phyloP scores from a whole-genome alignment of 2,113 vertebrate genomes.

The Microtus ochrogaster region DNA sequence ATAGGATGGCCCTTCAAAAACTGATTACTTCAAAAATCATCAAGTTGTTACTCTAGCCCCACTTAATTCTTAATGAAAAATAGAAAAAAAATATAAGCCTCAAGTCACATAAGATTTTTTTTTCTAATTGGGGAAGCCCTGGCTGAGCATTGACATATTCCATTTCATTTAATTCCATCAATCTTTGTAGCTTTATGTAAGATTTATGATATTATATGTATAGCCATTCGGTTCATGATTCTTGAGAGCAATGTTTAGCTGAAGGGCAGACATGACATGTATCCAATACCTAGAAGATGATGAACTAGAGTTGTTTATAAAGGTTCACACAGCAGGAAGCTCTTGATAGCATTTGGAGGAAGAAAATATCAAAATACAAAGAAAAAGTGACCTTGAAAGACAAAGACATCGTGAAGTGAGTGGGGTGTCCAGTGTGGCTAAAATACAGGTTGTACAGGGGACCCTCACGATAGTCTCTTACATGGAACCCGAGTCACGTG shows the following conservation, averaged over 20 bases:
- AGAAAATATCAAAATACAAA: not conserved
- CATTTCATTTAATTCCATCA: slow-evolving; percentile 22
- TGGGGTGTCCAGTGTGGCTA: not conserved
- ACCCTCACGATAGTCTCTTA: not conserved
- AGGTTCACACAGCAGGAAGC: not conserved
- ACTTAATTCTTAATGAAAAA: slow-evolving; percentile 63
- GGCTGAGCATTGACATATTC: not conserved
- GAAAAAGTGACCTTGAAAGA: slow-evolving; percentile 16
- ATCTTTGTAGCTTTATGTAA: not conserved
- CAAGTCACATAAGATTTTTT: not conserved
- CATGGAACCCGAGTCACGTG: not conserved
- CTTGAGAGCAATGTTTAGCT: slow-evolving; percentile 21
- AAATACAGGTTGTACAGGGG: not conserved
- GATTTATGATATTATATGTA: not conserved
- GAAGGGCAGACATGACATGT: not conserved
- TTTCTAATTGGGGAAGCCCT: not conserved
- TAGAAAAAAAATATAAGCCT: slow-evolving; percentile 11
- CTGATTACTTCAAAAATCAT: slow-evolving; percentile 40
- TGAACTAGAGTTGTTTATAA: not conserved
- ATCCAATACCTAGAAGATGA: not conserved
- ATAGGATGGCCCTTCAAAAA: slow-evolving; percentile 38
- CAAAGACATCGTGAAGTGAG: not conserved
- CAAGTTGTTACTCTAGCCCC: slow-evolving; percentile 8
- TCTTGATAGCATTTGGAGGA: not conserved
- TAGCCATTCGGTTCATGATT: not conserved